Conservation (phyloP, 2,113 vertebrate species). For the Neodontobutis hainanensis region DNA sequence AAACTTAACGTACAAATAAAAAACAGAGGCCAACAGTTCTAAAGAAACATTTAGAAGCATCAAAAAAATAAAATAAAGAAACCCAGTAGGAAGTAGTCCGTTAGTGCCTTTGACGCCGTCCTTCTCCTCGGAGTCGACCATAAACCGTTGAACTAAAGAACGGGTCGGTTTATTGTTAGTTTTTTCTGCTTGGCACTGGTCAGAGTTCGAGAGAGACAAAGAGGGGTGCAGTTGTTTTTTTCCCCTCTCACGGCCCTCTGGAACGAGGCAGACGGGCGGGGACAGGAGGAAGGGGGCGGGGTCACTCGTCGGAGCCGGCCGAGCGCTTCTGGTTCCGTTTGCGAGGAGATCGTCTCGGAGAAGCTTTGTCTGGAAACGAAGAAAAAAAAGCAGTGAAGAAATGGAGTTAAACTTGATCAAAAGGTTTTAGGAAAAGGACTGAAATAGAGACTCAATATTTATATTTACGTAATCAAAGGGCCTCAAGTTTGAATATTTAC, state of each 20-base stretch:
- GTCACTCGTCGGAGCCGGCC: slow-evolving; percentile 96
- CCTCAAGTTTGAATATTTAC: too few relatives aligned
- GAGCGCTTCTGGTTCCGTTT: slow-evolving; percentile 95
- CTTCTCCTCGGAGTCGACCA: slow-evolving; percentile 13
- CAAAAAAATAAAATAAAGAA: background rate
- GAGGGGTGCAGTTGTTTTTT: slow-evolving; percentile 7
- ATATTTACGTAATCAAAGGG: too few relatives aligned
- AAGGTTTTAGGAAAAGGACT: too few relatives aligned
- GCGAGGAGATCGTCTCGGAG: slow-evolving; percentile 90
- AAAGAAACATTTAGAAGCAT: too few relatives aligned
- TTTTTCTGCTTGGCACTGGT: slow-evolving; percentile 52
- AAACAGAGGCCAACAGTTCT: too few relatives aligned
- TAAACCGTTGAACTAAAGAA: too few relatives aligned
- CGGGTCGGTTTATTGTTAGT: too few relatives aligned
- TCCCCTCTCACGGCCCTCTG: slow-evolving; percentile 9
- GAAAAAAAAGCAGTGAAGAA: background rate
- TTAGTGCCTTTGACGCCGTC: slow-evolving; percentile 32
- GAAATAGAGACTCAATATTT: too few relatives aligned
- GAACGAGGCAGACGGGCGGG: background rate
- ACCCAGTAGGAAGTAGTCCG: slow-evolving; percentile 7
- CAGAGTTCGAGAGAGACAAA: slow-evolving; percentile 44
- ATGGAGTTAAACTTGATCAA: too few relatives aligned
- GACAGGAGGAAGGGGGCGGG: background rate
- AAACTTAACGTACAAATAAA: too few relatives aligned
- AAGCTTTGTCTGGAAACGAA: slow-evolving; percentile 88